Percentiles rank a stretch among this genome's conserved stretches.
These are phyloP conservation scores for Drosophila sp. DNA, from an alignment of 1,140 invertebrate species.

Conservation along the genomic window DNA sequence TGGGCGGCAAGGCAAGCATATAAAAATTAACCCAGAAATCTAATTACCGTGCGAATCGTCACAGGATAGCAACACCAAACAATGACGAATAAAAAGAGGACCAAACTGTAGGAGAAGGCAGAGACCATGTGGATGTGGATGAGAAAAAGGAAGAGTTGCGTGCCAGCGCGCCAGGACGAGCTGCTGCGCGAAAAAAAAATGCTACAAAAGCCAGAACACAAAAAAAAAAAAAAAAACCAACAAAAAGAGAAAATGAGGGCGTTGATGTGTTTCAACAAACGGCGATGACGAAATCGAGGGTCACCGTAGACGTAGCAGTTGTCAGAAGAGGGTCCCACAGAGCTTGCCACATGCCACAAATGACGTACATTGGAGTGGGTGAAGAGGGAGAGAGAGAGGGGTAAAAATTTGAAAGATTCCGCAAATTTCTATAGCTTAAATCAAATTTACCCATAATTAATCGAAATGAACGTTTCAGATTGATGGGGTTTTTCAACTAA, in stretches of 20 bases:
- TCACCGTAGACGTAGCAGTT: slow-evolving; percentile 2
- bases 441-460: background rate
- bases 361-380: slow-evolving; percentile 38
- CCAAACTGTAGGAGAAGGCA: slow-evolving; percentile 3
- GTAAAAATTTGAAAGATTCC: background rate
- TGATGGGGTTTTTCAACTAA: too few relatives aligned
- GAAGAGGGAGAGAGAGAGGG: background rate
- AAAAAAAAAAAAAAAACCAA: background rate
- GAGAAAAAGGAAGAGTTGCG: slow-evolving; percentile 19
- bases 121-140: background rate
- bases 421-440: background rate
- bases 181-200: slow-evolving; percentile 14
- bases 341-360: slow-evolving; percentile 37
- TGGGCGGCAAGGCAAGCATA: slow-evolving; percentile 44
- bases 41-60: slow-evolving; percentile 69
- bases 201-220: slow-evolving; percentile 5
- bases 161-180: slow-evolving; percentile 30
- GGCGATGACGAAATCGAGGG: slow-evolving; percentile 74
- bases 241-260: slow-evolving; percentile 43
- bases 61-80: slow-evolving; percentile 36
- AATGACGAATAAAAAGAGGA: slow-evolving; percentile 28
- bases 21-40: slow-evolving; percentile 77
- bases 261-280: slow-evolving; percentile 34
- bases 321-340: background rate
- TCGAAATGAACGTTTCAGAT: too few relatives aligned